Percentiles rank a stretch among this genome's conserved stretches.
phyloP scores from a whole-genome alignment of 2,797 vertebrate species.

The Chelmon rostratus region DNA sequence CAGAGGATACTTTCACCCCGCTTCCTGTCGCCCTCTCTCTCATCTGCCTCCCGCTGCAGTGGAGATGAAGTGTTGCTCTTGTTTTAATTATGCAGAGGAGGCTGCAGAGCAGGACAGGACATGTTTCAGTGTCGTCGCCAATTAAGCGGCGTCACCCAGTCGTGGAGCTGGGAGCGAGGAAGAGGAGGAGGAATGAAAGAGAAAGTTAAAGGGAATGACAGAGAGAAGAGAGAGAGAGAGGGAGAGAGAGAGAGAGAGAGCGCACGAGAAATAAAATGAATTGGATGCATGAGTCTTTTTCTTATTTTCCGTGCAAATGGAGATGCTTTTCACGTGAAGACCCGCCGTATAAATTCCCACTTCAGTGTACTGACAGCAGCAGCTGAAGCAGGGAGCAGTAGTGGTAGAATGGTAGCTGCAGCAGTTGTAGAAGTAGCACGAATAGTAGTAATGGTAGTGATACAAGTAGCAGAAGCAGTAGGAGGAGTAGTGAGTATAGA shows the following conservation, averaged over 20 bases:
- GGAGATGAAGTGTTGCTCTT: slow-evolving; percentile 78
- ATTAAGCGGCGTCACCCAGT: slow-evolving; percentile 80
- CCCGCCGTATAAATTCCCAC: slow-evolving; percentile 11
- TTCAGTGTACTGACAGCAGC: slow-evolving; percentile 21
- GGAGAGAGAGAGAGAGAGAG: slow-evolving; percentile 29
- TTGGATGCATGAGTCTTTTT: slow-evolving; percentile 40
- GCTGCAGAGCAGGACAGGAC: slow-evolving; percentile 80
- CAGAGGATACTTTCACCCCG: slow-evolving; percentile 33
- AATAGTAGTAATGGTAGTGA: background rate
- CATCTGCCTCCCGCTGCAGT: slow-evolving; percentile 55
- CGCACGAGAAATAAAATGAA: slow-evolving; percentile 27
- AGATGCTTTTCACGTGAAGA: slow-evolving; percentile 29
- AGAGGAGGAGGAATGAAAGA: slow-evolving; percentile 45
- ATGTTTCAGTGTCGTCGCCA: slow-evolving; percentile 82
- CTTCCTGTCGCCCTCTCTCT: slow-evolving; percentile 39
- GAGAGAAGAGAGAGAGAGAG: slow-evolving; percentile 27
- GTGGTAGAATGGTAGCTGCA: background rate
- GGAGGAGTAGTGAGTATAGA: too few relatives aligned
- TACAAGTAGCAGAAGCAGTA: too few relatives aligned
- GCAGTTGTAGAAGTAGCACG: background rate
- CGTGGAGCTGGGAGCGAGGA: slow-evolving; percentile 48
- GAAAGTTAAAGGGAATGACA: slow-evolving; percentile 51
- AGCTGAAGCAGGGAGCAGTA: background rate
- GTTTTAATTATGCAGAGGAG: slow-evolving; percentile 81
- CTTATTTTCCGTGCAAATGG: slow-evolving; percentile 55